Evolutionary conservation across 2,888 invertebrate genomes (phyloP), one percentile per base, ranked within the genome.

Genomic region (Phlogophora meticulosa): DNA sequence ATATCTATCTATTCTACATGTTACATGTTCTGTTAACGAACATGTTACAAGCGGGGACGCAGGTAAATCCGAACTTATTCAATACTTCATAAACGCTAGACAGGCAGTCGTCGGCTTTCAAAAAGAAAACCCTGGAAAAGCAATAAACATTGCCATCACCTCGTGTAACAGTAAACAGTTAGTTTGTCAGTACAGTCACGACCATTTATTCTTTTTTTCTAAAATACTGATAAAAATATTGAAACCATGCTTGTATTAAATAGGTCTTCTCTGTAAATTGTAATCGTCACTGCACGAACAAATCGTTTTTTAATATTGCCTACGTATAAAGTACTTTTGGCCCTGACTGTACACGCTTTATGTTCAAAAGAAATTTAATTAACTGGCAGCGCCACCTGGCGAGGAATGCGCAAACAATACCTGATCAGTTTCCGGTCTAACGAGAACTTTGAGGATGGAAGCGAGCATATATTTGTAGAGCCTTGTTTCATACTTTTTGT

Each of bases 291-390:
- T 28, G 5, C 5, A 5, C 5, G 2, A 28, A 28, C 28, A 28
- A 28, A 28, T 28, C 28, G 5, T 28, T 28, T 4, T 28, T 28
- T 4, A 28, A 28, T 4, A 4, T 28, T 28, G 5, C 28, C 28
- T 28, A 28, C 28, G 28, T 28, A 28, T 28, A 5, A 28, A 5
- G 28, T 28, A 28, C 28, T 28, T n/a, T n/a, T n/a, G n/a, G n/a
- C n/a, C n/a, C n/a, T n/a, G n/a, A n/a, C n/a, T n/a, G n/a, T n/a
- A n/a, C n/a, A n/a, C 22, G 22, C 42, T 57, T 40, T 28, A 43
- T 42, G 45, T 57, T 74, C 62, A 56, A 43, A 63, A 7, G 51
- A 63, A 67, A 75, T 52, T 71, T 72, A 76, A 80, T 69, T 63
- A 72, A 51, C 32, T 42, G 17, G n/a, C 11, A 53, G 43, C 48